Conservation (phyloP, 1,140 invertebrate species). For the Augochlora pura region DNA sequence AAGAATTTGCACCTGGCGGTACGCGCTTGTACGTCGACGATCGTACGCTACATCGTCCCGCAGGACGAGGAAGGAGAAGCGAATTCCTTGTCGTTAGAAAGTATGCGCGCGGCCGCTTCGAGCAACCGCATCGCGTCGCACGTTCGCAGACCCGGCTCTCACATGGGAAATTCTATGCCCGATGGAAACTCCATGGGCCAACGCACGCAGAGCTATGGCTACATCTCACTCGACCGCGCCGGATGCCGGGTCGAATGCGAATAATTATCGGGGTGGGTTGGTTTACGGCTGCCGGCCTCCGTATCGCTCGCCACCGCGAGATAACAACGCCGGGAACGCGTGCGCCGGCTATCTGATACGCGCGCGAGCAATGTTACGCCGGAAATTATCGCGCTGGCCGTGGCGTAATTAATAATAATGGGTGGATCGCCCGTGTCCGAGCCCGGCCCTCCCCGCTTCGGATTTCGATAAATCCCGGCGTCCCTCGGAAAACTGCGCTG, state of each 20-base stretch:
- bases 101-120: not conserved
- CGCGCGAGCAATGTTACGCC: not conserved
- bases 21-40: conserved; percentile 52
- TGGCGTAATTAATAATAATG: not conserved
- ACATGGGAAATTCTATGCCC: conserved; percentile 49
- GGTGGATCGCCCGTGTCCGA: not conserved
- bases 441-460: too few relatives aligned
- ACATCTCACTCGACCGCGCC: conserved; percentile 47
- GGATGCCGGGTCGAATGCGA: conserved; percentile 39
- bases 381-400: conserved; percentile 10
- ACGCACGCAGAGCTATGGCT: conserved; percentile 14
- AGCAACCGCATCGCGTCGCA: too few relatives aligned
- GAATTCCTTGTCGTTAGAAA: conserved; percentile 57
- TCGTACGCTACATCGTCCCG: conserved; percentile 34
- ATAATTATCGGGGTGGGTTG: conserved; percentile 56
- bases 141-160: not conserved
- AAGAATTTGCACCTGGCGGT: conserved; percentile 73
- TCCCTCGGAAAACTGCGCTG: too few relatives aligned
- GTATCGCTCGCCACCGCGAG: conserved; percentile 36
- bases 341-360: conserved; percentile 25
- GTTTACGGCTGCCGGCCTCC: conserved; percentile 43
- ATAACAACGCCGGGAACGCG: conserved; percentile 36
- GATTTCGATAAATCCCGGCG: not conserved
- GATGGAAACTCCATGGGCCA: conserved; percentile 49
- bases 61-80: conserved; percentile 27